phyloP scores from a whole-genome alignment of 2,797 vertebrate genomes.

The Agapornis canus region DNA sequence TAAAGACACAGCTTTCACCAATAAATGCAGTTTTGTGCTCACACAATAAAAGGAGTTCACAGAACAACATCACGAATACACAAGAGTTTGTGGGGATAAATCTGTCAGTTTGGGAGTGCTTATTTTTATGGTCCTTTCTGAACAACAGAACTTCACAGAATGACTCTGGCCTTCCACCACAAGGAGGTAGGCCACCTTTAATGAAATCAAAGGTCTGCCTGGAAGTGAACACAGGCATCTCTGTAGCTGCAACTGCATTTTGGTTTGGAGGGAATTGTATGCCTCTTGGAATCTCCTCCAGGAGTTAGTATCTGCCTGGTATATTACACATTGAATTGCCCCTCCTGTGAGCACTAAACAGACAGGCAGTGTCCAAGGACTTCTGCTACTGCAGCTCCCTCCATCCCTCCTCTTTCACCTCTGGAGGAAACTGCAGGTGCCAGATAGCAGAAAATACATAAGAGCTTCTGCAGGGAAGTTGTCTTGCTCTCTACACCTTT shows the following conservation, averaged over 20 bases:
- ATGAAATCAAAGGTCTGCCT: background rate
- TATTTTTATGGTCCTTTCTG: background rate
- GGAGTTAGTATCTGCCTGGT: background rate
- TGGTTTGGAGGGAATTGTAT: background rate
- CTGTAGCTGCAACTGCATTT: background rate
- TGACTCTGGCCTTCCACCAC: background rate
- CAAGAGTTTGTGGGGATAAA: background rate
- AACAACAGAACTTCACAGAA: background rate
- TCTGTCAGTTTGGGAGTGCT: background rate
- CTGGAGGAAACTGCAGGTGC: background rate
- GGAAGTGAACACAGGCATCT: background rate
- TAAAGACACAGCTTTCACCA: background rate
- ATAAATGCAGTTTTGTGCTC: background rate
- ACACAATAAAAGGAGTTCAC: background rate
- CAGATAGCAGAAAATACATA: background rate
- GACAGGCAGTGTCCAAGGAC: fast-evolving
- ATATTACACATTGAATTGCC: background rate
- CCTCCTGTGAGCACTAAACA: background rate
- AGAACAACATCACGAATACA: background rate
- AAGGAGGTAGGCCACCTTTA: background rate
- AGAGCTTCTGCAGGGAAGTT: background rate
- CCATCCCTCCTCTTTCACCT: background rate
- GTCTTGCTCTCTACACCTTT: background rate
- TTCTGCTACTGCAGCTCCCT: background rate
- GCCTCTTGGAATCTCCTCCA: background rate